A percentile compares a stretch with the other conserved stretches of the same genome.
Conservation (phyloP, 1,140 invertebrate genomes). For the Drosophila albomicans region DNA sequence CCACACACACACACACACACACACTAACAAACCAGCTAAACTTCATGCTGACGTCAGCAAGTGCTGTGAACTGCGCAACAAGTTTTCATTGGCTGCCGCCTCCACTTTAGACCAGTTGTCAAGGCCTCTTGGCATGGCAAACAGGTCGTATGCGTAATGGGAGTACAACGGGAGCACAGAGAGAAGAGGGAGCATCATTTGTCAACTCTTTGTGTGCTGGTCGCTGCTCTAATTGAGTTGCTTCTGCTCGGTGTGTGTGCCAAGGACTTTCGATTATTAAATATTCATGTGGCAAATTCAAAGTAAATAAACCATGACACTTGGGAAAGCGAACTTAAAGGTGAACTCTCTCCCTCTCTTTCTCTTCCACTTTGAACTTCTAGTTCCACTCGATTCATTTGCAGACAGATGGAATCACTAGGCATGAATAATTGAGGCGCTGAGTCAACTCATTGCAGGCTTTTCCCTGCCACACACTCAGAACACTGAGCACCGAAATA, state of each 20-base stretch:
- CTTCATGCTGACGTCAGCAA: constrained; percentile 65
- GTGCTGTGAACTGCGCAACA: constrained; percentile 51
- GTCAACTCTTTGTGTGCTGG: constrained; percentile 31
- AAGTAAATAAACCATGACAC: constrained; percentile 65
- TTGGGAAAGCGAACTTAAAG: constrained; percentile 16
- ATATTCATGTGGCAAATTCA: constrained; percentile 64
- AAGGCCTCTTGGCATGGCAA: constrained; percentile 20
- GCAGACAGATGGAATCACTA: constrained; percentile 32
- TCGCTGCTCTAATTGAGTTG: constrained; percentile 25
- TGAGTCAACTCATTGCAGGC: constrained; percentile 72
- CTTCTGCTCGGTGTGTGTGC: constrained; percentile 16
- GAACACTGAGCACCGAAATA: constrained; percentile 23
- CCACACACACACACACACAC: constrained; percentile 32
- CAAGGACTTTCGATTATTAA: constrained; percentile 68
- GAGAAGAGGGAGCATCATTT: constrained; percentile 26
- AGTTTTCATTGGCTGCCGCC: constrained; percentile 42
- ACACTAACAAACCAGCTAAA: constrained; percentile 23
- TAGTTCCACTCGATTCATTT: not conserved
- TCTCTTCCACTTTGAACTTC: not conserved
- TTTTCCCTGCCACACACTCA: constrained; percentile 57
- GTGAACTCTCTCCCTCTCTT: not conserved
- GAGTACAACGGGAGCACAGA: not conserved
- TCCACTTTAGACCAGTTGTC: not conserved
- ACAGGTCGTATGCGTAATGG: constrained; percentile 44
- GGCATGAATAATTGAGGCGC: constrained; percentile 64